These are phyloP conservation scores for Apamea epomidion DNA, from an alignment of 2,888 invertebrate species.

Conservation along the genomic window DNA sequence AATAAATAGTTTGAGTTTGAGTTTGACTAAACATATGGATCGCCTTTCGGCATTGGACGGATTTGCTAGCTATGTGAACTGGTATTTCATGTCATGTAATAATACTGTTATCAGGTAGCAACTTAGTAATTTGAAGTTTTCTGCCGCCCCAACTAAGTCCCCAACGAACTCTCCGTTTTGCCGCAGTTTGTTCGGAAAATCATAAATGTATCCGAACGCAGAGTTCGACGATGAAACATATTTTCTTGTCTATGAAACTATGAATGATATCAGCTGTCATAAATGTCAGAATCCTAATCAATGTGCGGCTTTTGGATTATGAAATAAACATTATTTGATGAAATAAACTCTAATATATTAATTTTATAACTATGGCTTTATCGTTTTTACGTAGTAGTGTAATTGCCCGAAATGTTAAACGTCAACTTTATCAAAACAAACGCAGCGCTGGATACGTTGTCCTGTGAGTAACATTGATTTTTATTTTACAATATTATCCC, in stretches of 20 bases:
- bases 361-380: constrained; percentile 79
- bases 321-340: constrained; percentile 71
- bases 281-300: constrained; percentile 55
- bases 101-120: background rate
- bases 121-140: background rate
- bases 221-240: background rate
- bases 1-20: too few species aligned
- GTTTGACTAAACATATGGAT: background rate
- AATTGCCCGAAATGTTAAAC: constrained; percentile 81
- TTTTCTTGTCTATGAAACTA: constrained; percentile 23
- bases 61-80: background rate
- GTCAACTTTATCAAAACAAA: constrained; percentile 87
- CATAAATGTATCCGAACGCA: constrained; percentile 22
- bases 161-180: background rate
- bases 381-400: constrained; percentile 84
- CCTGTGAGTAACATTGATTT: constrained; percentile 90
- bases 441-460: constrained; percentile 93
- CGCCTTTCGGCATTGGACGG: background rate
- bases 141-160: background rate
- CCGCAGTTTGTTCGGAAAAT: background rate
- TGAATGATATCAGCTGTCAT: constrained; percentile 42
- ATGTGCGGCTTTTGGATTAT: constrained; percentile 72
- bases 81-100: background rate
- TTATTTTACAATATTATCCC: constrained; percentile 26
- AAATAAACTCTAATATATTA: constrained; percentile 48